Conservation (phyloP, 2,888 invertebrate species). For the Monochamus alternatus region DNA sequence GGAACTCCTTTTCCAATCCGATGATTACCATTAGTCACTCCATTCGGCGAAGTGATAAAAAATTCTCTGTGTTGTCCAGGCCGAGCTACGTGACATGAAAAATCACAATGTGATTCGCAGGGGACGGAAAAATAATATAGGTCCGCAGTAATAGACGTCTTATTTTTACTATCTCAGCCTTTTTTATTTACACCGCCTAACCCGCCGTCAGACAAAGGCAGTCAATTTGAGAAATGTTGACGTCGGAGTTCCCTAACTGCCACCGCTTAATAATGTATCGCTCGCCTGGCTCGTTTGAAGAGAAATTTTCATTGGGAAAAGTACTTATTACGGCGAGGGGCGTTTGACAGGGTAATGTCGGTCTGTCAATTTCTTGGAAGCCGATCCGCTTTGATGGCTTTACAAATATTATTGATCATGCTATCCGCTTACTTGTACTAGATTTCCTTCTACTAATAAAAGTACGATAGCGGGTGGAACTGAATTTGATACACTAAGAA, state of each 20-base stretch:
- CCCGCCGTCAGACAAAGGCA: slow-evolving; percentile 23
- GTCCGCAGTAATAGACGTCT: slow-evolving; percentile 21
- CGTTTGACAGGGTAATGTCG: background rate
- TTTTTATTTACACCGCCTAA: slow-evolving; percentile 15
- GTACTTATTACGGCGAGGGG: background rate
- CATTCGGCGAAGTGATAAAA: slow-evolving; percentile 26
- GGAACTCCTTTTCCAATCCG: slow-evolving; percentile 2
- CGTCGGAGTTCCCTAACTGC: background rate
- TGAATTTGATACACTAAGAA: no score
- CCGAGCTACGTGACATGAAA: slow-evolving; percentile 23
- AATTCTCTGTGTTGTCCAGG: slow-evolving; percentile 21
- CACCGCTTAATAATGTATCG: background rate
- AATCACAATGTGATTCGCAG: slow-evolving; percentile 22
- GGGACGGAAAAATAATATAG: slow-evolving; percentile 27
- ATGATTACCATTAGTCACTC: slow-evolving; percentile 37
- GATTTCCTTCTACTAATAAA: no score
- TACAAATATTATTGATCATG: background rate
- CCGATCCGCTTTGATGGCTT: background rate
- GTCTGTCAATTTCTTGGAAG: slow-evolving; percentile 1
- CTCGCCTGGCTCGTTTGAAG: background rate
- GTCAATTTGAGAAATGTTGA: slow-evolving; percentile 15
- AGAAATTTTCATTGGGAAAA: slow-evolving; percentile 5
- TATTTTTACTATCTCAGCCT: slow-evolving; percentile 25
- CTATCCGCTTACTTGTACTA: no score
- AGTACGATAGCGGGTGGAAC: no score